Conservation (phyloP, 1,140 invertebrate species). For the Drosophila nasuta region DNA sequence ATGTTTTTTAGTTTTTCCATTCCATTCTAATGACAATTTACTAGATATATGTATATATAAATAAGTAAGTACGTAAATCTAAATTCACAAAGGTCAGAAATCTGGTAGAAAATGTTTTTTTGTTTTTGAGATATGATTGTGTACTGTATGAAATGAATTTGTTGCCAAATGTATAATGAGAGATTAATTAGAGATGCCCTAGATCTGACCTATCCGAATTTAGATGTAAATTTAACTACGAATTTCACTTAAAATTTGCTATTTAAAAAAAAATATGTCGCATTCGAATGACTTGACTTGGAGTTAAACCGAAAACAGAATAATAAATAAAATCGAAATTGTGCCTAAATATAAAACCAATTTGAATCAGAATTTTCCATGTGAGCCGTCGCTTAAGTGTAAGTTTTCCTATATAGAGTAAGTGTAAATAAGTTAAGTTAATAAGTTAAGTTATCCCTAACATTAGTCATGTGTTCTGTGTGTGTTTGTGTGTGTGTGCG, state of each 20-base stretch:
- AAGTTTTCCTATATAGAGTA: slow-evolving; percentile 27
- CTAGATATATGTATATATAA: slow-evolving; percentile 36
- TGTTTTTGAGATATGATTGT: background rate
- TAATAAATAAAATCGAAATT: background rate
- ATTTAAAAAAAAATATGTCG: slow-evolving; percentile 5
- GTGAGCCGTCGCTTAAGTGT: slow-evolving; percentile 19
- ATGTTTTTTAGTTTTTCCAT: too few relatives aligned
- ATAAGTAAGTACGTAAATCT: slow-evolving; percentile 40
- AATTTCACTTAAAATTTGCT: slow-evolving; percentile 35
- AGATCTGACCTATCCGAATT: slow-evolving; percentile 31
- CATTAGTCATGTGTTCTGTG: slow-evolving; percentile 34
- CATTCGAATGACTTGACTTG: slow-evolving; percentile 30
- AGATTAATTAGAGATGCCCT: background rate
- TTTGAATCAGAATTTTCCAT: background rate
- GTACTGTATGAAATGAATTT: background rate
- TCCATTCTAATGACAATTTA: slow-evolving; percentile 50
- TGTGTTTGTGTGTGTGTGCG: slow-evolving; percentile 1
- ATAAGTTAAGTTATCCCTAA: slow-evolving; percentile 37
- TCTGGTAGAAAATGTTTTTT: background rate
- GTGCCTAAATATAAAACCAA: background rate
- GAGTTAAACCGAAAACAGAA: background rate
- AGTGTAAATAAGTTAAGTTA: slow-evolving; percentile 39
- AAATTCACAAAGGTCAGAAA: slow-evolving; percentile 50
- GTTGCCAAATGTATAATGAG: slow-evolving; percentile 1
- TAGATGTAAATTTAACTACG: slow-evolving; percentile 41